phyloP scores from a whole-genome alignment of 2,888 invertebrate species.

The Stenurella melanura region DNA sequence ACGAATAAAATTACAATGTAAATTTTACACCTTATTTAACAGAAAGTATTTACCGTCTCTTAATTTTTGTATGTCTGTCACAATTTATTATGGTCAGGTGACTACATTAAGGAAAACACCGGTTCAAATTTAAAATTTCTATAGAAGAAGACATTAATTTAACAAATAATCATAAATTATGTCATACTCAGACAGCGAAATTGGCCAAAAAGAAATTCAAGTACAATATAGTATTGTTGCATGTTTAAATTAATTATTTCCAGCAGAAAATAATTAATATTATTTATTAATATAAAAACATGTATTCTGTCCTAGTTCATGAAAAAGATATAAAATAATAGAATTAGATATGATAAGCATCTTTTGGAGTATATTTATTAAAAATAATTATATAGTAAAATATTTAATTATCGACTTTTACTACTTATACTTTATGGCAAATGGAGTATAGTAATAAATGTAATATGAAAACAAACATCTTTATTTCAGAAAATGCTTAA shows the following conservation, averaged over 20 bases:
- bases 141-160: background rate
- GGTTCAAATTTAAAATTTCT: background rate
- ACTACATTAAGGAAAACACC: background rate
- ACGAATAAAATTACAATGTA: too few relatives aligned
- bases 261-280: conserved; percentile 14
- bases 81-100: conserved; percentile 2
- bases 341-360: background rate
- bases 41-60: background rate
- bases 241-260: conserved; percentile 16
- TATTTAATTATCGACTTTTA: background rate
- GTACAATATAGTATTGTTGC: background rate
- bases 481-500: too few relatives aligned
- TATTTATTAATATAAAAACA: conserved; percentile 7
- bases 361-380: background rate
- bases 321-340: background rate
- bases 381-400: background rate
- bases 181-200: conserved; percentile 9
- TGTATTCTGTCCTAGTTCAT: background rate
- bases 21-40: background rate
- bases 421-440: too few relatives aligned
- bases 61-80: background rate
- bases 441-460: too few relatives aligned
- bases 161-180: conserved; percentile 1
- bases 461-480: too few relatives aligned
- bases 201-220: conserved; percentile 5